Conservation (phyloP, 2,797 vertebrate genomes). For the Danio kyathit region DNA sequence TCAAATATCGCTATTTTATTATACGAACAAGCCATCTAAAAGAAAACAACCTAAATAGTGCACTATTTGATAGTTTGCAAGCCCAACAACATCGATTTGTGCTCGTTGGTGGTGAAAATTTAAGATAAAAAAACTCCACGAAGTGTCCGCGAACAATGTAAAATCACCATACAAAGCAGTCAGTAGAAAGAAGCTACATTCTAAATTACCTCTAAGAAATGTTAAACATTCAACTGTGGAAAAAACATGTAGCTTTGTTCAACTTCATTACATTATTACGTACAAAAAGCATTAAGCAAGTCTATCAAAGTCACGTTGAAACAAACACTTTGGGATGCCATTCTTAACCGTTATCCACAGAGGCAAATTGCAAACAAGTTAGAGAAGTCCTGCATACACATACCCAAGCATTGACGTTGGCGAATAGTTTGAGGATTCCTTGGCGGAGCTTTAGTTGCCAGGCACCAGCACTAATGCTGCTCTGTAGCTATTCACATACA, state of each 20-base stretch:
- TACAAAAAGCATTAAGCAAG: neutral
- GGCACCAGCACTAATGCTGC: slow-evolving; percentile 62
- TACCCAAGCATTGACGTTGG: slow-evolving; percentile 62
- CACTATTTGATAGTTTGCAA: neutral
- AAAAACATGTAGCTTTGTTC: neutral
- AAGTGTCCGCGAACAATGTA: neutral
- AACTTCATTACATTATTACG: neutral
- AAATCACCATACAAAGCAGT: neutral
- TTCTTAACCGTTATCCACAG: slow-evolving; percentile 25
- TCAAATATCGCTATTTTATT: neutral
- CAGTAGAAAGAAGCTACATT: neutral
- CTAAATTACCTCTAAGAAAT: slow-evolving; percentile 17
- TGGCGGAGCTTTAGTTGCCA: slow-evolving; percentile 63
- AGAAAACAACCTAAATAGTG: neutral
- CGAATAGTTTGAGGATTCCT: slow-evolving; percentile 61
- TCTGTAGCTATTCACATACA: slow-evolving; percentile 58
- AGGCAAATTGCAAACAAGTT: slow-evolving; percentile 52
- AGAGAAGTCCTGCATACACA: slow-evolving; percentile 63
- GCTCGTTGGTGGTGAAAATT: neutral
- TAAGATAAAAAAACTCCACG: neutral
- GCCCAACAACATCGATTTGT: neutral
- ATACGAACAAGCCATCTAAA: neutral
- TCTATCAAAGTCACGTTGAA: slow-evolving; percentile 21
- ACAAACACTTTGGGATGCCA: slow-evolving; percentile 29
- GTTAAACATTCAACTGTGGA: slow-evolving; percentile 8